phyloP scores from a whole-genome alignment of 1,140 invertebrate species.

The Lethrus apterus region DNA sequence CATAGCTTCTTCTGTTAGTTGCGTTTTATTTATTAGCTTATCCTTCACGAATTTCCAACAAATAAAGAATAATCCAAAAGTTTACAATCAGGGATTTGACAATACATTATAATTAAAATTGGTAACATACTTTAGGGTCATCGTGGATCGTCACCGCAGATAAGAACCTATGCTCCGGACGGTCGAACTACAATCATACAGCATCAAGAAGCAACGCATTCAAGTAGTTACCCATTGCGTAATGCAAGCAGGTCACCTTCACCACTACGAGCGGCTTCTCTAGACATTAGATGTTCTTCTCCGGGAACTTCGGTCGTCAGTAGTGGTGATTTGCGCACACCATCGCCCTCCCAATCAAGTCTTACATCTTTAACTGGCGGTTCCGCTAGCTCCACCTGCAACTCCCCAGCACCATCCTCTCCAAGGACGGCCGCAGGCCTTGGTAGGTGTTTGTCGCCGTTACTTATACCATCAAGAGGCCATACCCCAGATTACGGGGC shows the following conservation, averaged over 20 bases:
- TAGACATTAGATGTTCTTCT: constrained; percentile 58
- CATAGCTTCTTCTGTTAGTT: no score
- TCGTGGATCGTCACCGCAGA: constrained; percentile 70
- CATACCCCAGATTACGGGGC: constrained; percentile 37
- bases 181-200: constrained; percentile 48
- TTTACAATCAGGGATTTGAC: no score
- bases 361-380: constrained; percentile 49
- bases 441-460: constrained; percentile 55
- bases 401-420: constrained; percentile 44
- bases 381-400: constrained; percentile 43
- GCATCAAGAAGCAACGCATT: constrained; percentile 40
- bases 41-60: no score
- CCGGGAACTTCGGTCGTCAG: constrained; percentile 32
- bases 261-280: constrained; percentile 62
- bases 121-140: constrained; percentile 45
- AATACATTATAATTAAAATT: no score
- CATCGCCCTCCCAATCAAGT: constrained; percentile 51
- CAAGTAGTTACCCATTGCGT: constrained; percentile 44
- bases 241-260: constrained; percentile 58
- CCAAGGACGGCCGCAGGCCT: constrained; percentile 37
- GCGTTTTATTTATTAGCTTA: no score
- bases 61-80: no score
- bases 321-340: constrained; percentile 34
- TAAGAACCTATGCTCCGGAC: constrained; percentile 66
- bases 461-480: constrained; percentile 57